Evolutionary conservation across 2,113 vertebrate genomes (phyloP), one percentile per base, ranked within the genome.

Genomic region (Sphaerodactylus townsendi): DNA sequence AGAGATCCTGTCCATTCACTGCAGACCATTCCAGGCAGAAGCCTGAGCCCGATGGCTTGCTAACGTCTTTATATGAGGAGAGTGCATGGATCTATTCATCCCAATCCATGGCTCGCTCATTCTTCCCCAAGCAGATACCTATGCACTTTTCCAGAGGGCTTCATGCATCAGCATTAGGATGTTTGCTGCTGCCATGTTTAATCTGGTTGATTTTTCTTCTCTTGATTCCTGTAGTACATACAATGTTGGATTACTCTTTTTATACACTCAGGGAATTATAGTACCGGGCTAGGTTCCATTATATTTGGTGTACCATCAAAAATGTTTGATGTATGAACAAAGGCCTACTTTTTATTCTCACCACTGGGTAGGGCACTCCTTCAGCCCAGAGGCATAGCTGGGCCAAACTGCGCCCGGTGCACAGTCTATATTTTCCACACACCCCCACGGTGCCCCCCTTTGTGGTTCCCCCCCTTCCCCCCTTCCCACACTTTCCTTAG

Each of bases 181-280:
- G 0, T 85, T 81, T 93, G 88, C 71, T 82, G 28, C 69, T 84
- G 30, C 1, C 82, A 3, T 46, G 30, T 90, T 93, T 87, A 84
- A 88, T 86, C 83, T 83, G 23, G 9, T 30, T 88, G 69, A 74
- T 83, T 86, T 91, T 50, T 56, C 44, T 17, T 86, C 59, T 44
- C 21, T 46, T 69, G 50, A 62, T 77, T 35, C 39, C 69, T 77
- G 76, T 35, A 82, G 62, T 0, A 0, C 33, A 19, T 1, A 2
- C 56, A 53, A 9, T 46, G 44, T 87, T 82, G 37, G 33, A 84
- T 62, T 85, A 66, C 65, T 90, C 21, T 75, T 69, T 59, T 28
- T 28, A 39, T 14, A 1, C 25, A 13, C n/a, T 33, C 4, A 7
- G 15, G 66, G 33, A 33, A n/a, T 21, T 25, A 7, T 30, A 8